These are phyloP conservation scores for Bombus picipes DNA, from an alignment of 1,140 invertebrate genomes.

Conservation along the genomic window DNA sequence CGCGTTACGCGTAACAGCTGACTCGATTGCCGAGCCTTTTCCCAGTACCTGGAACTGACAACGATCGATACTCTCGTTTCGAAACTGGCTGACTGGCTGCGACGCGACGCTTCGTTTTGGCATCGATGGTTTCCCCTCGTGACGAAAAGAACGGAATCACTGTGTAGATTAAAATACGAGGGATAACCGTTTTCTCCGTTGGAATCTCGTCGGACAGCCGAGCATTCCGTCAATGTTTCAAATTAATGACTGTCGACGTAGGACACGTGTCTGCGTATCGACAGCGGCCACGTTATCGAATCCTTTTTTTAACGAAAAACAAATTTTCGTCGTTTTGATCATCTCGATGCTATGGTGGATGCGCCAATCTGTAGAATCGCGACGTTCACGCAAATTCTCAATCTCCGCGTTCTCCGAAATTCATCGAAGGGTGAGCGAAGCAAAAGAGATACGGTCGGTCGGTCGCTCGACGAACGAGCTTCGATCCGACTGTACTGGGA, in stretches of 20 bases:
- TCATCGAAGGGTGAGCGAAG: background rate
- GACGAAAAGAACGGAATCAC: conserved; percentile 31
- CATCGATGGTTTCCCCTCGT: conserved; percentile 11
- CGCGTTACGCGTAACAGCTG: conserved; percentile 59
- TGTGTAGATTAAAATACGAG: conserved; percentile 2
- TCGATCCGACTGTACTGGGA: background rate
- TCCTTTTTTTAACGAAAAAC: too few species aligned
- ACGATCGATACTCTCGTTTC: conserved; percentile 38
- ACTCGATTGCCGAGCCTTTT: conserved; percentile 49
- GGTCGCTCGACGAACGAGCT: background rate
- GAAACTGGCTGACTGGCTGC: background rate
- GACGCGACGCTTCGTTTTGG: conserved; percentile 11
- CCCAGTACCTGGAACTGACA: conserved; percentile 34
- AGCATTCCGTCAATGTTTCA: background rate
- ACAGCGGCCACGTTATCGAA: background rate
- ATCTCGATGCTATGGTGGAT: background rate
- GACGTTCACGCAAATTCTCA: background rate
- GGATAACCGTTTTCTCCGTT: background rate
- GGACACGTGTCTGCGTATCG: too few species aligned
- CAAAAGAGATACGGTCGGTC: background rate
- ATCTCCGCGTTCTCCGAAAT: background rate
- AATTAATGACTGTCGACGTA: background rate
- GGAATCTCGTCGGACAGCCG: background rate
- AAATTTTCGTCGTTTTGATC: too few species aligned
- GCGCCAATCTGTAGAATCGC: background rate